Base-by-base conservation (phyloP, 2,888 invertebrate species). In the Mayetiola destructor region DNA sequence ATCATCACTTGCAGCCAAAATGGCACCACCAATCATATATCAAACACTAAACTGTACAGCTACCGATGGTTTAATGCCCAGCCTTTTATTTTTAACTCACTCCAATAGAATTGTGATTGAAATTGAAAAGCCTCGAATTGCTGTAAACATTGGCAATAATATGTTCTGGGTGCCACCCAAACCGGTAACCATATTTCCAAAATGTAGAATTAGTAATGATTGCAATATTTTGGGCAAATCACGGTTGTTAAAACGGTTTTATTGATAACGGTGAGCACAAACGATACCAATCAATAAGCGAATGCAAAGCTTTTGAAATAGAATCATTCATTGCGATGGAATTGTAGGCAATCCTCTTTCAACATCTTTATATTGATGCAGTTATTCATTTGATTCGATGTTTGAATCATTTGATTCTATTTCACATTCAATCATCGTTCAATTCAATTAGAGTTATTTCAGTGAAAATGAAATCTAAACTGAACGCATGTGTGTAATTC, bases 31-130 rank as follows among this genome's bases (percentile, higher is more conserved):
- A 42, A 99, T 89, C 97, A 99, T 99, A n/a, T 89, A 84, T 66
- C 89, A 85, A 0, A 99, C 95, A 70, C 94, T 92, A 37, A 89
- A 74, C 72, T 96, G 91, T 10, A 97, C 88, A 42, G 88, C 80
- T 64, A 81, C 77, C 8, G 80, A 79, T 1, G 88, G 85, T 59
- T 77, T 76, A 1, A 85, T 73, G 9, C 82, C 85, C 21, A 99
- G 78, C 57, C 99, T 81, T 65, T 88, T 84, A 64, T n/a, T n/a
- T n/a, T n/a, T n/a, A n/a, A n/a, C n/a, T n/a, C 84, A 82, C 71
- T 99, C 99, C 18, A 87, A 81, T 59, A 96, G 75, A 95, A 99
- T 95, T 1, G 99, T 99, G 87, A 99, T 90, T 30, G 99, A 76
- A 64, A 99, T 97, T 56, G 96, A 95, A 73, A 99, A 97, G 60